These are phyloP conservation scores for Lipophrys pholis DNA, from an alignment of 2,113 vertebrate species.

Conservation along the genomic window DNA sequence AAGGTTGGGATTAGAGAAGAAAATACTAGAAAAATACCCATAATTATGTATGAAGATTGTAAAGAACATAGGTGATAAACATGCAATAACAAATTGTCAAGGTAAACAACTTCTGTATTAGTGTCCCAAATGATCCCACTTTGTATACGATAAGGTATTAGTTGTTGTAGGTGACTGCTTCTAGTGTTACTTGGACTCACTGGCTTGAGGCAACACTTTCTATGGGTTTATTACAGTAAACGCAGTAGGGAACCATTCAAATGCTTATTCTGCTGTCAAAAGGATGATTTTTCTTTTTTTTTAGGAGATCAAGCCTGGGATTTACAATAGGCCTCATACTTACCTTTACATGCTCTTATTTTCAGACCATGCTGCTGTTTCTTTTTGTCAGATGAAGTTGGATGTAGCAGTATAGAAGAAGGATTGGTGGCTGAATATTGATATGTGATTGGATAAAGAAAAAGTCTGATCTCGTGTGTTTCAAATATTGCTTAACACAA, in stretches of 20 bases:
- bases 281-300: constrained; percentile 15
- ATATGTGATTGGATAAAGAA: too few species aligned
- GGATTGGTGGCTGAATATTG: too few species aligned
- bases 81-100: constrained; percentile 32
- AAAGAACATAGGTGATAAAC: constrained; percentile 35
- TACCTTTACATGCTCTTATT: constrained; percentile 9
- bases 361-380: constrained; percentile 2
- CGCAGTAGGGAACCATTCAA: constrained; percentile 19
- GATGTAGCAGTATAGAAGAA: too few species aligned
- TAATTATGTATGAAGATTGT: constrained; percentile 51
- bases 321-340: constrained; percentile 7
- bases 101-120: constrained; percentile 30
- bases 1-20: constrained; percentile 48
- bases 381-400: neutral
- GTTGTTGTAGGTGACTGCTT: constrained; percentile 8
- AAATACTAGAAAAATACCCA: constrained; percentile 1
- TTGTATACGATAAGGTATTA: constrained; percentile 14
- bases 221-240: constrained; percentile 29
- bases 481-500: too few species aligned
- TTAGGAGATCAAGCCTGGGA: constrained; percentile 13
- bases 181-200: constrained; percentile 12
- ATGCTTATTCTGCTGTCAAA: constrained; percentile 33
- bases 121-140: neutral
- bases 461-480: too few species aligned
- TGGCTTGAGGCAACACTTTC: constrained; percentile 15